Conservation (phyloP, 1,140 invertebrate genomes). For the Palaemon carinicauda region DNA sequence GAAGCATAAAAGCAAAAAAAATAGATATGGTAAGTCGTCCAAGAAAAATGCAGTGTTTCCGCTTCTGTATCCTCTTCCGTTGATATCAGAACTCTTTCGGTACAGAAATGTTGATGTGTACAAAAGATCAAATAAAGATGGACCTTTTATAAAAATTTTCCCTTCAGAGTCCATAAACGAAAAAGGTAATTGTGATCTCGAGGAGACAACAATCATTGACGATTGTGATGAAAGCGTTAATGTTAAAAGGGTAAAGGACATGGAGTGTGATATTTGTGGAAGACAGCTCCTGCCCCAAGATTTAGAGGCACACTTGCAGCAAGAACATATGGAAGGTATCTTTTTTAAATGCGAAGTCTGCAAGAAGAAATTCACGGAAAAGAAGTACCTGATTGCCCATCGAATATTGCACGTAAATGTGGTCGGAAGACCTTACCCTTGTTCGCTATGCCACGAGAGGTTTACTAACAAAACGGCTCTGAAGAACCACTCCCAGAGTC, state of each 20-base stretch:
- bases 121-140: neutral
- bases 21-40: neutral
- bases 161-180: neutral
- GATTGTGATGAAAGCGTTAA: neutral
- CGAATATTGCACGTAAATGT: neutral
- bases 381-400: neutral
- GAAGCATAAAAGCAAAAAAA: neutral
- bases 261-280: neutral
- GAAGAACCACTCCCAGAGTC: neutral
- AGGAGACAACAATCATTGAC: neutral
- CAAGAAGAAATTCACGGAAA: neutral
- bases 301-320: too few species aligned
- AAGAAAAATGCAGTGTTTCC: neutral
- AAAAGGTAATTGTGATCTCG: neutral
- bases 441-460: neutral
- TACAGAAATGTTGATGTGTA: neutral
- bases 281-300: neutral
- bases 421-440: neutral
- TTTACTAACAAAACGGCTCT: neutral
- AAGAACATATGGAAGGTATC: neutral
- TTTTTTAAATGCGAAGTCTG: neutral
- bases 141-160: neutral
- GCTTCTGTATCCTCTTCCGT: neutral
- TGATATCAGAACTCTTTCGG: neutral
- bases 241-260: neutral